These are phyloP conservation scores for Calyptommatus sinebrachiatus DNA, from an alignment of 2,113 vertebrate species.

Conservation along the genomic window DNA sequence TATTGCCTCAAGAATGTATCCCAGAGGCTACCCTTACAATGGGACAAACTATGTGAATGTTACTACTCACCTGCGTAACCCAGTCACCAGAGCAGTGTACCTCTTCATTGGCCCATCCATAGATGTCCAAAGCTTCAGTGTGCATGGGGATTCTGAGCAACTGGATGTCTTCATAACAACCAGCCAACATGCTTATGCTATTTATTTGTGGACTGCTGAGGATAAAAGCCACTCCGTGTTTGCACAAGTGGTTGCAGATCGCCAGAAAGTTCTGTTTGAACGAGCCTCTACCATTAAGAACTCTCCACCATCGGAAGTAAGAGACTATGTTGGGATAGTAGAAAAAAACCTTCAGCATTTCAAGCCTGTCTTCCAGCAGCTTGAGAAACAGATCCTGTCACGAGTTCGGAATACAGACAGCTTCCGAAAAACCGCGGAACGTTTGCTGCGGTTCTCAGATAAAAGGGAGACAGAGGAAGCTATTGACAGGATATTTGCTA, in stretches of 20 bases:
- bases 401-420: slow-evolving; percentile 85
- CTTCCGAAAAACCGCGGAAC: slow-evolving; percentile 89
- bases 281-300: slow-evolving; percentile 63
- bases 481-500: slow-evolving; percentile 87
- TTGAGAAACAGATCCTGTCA: slow-evolving; percentile 90
- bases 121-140: slow-evolving; percentile 86
- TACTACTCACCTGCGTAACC: slow-evolving; percentile 82
- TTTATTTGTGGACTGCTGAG: slow-evolving; percentile 83
- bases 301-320: slow-evolving; percentile 74
- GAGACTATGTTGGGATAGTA: slow-evolving; percentile 81
- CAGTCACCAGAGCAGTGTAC: slow-evolving; percentile 85
- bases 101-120: slow-evolving; percentile 89
- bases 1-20: slow-evolving; percentile 85
- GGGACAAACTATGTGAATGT: slow-evolving; percentile 96
- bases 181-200: slow-evolving; percentile 80
- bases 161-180: slow-evolving; percentile 87
- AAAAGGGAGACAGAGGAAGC: slow-evolving; percentile 87
- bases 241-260: slow-evolving; percentile 85
- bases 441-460: slow-evolving; percentile 87
- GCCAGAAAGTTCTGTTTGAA: slow-evolving; percentile 88
- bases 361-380: slow-evolving; percentile 93
- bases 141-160: slow-evolving; percentile 82
- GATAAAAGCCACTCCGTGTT: slow-evolving; percentile 77
- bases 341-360: slow-evolving; percentile 88
- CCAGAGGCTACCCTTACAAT: slow-evolving; percentile 89